Evolutionary conservation across 2,113 vertebrate species (phyloP).

Genomic region (Bos indicus): DNA sequence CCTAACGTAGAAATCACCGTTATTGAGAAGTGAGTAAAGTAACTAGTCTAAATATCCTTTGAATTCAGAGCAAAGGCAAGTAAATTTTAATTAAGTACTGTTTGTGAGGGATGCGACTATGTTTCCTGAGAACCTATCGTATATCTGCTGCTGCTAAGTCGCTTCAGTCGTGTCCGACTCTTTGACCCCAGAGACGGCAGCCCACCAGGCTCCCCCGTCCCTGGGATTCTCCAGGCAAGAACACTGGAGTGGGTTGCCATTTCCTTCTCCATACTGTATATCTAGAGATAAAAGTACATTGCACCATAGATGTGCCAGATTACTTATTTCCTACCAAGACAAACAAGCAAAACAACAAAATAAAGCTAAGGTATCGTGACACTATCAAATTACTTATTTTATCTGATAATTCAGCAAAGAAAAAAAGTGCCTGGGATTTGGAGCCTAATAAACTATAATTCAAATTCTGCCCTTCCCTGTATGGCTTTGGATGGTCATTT

Average conservation of each 20-base stretch:
- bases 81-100: conserved; percentile 10
- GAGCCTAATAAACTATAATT: not conserved
- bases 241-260: no score
- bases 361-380: not conserved
- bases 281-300: not conserved
- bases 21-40: not conserved
- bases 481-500: not conserved
- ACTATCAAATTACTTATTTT: not conserved
- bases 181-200: no score
- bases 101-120: not conserved
- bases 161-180: no score
- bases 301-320: not conserved
- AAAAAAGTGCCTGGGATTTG: not conserved
- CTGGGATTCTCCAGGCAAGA: no score
- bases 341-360: not conserved
- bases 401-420: not conserved
- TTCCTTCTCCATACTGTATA: not conserved
- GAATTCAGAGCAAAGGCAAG: conserved; percentile 22
- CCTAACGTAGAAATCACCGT: not conserved
- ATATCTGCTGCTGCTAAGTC: not conserved
- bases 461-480: not conserved
- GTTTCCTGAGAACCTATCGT: not conserved
- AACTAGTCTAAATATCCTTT: conserved; percentile 18
- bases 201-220: no score
- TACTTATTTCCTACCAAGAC: not conserved